phyloP scores from a whole-genome alignment of 2,797 vertebrate genomes.

The Aldrovandia affinis region DNA sequence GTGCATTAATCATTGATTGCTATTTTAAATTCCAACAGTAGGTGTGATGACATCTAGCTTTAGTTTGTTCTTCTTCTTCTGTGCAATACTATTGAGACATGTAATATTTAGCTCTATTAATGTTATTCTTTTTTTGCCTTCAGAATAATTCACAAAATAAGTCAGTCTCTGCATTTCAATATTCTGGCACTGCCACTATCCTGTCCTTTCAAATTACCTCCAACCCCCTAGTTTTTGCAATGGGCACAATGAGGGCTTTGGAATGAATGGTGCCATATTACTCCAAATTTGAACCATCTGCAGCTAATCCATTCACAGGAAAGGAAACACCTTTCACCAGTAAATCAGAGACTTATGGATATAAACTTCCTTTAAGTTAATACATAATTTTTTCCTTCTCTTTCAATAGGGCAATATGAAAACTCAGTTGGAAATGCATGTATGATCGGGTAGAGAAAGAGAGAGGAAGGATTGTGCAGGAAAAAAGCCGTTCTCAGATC shows the following conservation, averaged over 20 bases:
- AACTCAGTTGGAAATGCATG: not conserved
- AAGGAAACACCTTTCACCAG: not conserved
- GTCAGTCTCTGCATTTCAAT: not conserved
- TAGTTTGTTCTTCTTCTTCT: conserved; percentile 24
- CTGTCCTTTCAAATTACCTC: conserved; percentile 17
- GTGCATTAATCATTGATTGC: conserved; percentile 32
- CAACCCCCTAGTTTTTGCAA: not conserved
- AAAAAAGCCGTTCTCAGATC: not conserved
- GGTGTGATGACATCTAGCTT: not conserved
- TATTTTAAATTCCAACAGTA: not conserved
- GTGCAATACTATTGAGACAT: conserved; percentile 14
- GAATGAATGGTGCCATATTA: not conserved
- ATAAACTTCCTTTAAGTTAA: not conserved
- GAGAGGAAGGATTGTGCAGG: not conserved
- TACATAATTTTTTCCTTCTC: not conserved
- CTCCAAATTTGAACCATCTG: conserved; percentile 9
- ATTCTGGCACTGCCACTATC: not conserved
- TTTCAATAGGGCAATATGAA: not conserved
- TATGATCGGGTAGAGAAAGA: not conserved
- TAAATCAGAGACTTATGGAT: not conserved
- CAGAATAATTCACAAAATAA: not conserved
- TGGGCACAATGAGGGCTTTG: not conserved
- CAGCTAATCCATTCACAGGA: not conserved
- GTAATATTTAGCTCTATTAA: conserved; percentile 28
- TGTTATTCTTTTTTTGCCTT: not conserved